Conservation (phyloP, 2,113 vertebrate genomes). For the Vanacampus margaritifer region DNA sequence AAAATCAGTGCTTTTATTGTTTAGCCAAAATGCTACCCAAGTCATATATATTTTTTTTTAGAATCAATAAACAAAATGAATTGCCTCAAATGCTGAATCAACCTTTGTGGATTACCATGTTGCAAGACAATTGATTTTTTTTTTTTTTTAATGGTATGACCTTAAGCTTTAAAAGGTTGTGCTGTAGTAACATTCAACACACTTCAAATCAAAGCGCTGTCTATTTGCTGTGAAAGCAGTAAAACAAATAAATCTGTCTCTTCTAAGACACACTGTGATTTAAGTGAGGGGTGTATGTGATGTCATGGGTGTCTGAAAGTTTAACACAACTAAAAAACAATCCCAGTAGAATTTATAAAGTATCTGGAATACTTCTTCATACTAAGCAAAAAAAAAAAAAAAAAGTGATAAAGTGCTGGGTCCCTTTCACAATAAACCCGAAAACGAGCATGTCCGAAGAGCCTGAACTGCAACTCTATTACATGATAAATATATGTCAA, state of each 20-base stretch:
- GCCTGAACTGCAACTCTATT: neutral
- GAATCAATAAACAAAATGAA: no score
- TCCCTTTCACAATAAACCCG: conserved; percentile 30
- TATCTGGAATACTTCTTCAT: neutral
- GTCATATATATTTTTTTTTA: no score
- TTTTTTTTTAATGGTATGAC: neutral
- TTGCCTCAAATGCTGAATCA: no score
- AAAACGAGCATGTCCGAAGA: conserved; percentile 15
- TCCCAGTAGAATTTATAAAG: neutral
- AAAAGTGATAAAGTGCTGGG: conserved; percentile 22
- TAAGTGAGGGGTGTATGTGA: neutral
- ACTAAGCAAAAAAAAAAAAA: neutral
- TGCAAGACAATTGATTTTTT: neutral
- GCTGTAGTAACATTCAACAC: neutral
- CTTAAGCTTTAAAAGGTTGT: neutral
- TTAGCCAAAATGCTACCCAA: no score
- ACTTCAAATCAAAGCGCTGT: neutral
- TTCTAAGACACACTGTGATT: neutral
- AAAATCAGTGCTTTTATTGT: no score
- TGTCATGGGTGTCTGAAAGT: neutral
- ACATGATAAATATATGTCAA: conserved; percentile 28
- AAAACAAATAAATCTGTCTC: neutral
- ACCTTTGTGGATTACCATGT: no score
- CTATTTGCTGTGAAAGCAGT: neutral
- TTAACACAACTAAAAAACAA: conserved; percentile 2